Percentiles rank a stretch among this genome's conserved stretches.
Evolutionary conservation across 2,888 invertebrate genomes (phyloP).

Genomic region (Marasmarcha lunaedactyla): DNA sequence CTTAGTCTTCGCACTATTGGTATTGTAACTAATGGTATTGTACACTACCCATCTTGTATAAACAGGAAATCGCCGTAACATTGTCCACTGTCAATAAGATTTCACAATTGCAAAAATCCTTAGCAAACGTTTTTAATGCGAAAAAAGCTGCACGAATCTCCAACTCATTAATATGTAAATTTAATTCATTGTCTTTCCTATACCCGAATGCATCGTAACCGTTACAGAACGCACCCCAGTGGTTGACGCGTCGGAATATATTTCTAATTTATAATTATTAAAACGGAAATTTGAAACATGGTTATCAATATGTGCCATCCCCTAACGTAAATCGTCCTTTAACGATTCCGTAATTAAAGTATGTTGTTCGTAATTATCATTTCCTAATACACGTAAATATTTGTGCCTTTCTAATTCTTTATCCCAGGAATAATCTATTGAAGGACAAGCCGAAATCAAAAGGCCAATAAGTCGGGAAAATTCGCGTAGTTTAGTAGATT

Average conservation of each 20-base stretch:
- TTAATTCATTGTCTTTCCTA: background rate
- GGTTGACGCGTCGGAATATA: constrained; percentile 9
- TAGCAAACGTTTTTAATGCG: constrained; percentile 6
- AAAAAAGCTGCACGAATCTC: constrained; percentile 5
- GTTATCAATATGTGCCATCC: no score
- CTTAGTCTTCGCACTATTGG: constrained; percentile 9
- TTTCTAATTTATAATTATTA: background rate
- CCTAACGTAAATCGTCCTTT: no score
- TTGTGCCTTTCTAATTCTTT: no score
- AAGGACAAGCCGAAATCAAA: no score
- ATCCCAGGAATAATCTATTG: no score
- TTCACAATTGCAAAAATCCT: constrained; percentile 2
- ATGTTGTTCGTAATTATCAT: no score
- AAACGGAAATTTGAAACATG: constrained; percentile 2
- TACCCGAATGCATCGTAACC: constrained; percentile 3
- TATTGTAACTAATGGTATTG: constrained; percentile 8
- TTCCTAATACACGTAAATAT: no score
- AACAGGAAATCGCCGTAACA: constrained; percentile 11
- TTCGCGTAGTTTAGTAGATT: no score
- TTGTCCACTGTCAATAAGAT: constrained; percentile 11
- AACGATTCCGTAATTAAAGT: no score
- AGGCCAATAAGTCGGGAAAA: no score
- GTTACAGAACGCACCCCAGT: constrained; percentile 6
- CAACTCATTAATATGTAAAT: constrained; percentile 4
- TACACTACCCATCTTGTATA: constrained; percentile 11